Evolutionary conservation across 2,113 vertebrate species (phyloP).

Genomic region (Tachycineta bicolor): DNA sequence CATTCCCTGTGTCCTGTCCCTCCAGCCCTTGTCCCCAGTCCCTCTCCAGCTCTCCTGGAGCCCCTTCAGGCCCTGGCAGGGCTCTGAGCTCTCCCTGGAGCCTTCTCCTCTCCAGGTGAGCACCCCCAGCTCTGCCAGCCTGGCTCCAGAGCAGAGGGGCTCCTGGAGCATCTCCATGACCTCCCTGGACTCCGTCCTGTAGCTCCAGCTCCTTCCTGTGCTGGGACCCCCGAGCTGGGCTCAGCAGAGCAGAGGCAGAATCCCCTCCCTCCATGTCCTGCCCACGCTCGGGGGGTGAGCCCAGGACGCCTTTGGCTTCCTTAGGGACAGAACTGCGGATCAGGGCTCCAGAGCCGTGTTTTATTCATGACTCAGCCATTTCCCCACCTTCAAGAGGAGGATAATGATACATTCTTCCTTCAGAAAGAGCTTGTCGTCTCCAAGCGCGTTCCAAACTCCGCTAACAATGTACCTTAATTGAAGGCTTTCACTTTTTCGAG

Average conservation of each 20-base stretch:
- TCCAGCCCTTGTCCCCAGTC: not conserved
- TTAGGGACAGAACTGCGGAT: not conserved
- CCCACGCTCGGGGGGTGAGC: not conserved
- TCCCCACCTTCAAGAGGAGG: not conserved
- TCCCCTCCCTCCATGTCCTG: not conserved
- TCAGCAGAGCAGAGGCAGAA: not conserved
- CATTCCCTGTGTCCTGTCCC: not conserved
- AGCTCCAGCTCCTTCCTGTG: rapidly evolving
- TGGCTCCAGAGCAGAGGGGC: not conserved
- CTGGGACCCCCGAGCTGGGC: rapidly evolving
- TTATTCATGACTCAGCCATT: not conserved
- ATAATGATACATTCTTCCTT: conserved; percentile 4
- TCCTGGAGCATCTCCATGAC: rapidly evolving
- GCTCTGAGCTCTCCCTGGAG: not conserved
- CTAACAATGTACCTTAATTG: not conserved
- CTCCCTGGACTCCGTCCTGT: rapidly evolving
- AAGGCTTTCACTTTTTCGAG: not conserved
- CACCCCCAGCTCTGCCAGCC: not conserved
- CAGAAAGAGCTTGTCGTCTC: not conserved
- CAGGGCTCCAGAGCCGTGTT: not conserved
- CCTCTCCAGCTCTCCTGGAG: not conserved
- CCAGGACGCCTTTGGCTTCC: not conserved
- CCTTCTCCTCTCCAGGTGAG: not conserved
- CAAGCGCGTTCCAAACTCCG: not conserved
- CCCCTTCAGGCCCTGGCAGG: rapidly evolving